phyloP scores from a whole-genome alignment of 1,140 invertebrate species.

The Musca vetustissima region DNA sequence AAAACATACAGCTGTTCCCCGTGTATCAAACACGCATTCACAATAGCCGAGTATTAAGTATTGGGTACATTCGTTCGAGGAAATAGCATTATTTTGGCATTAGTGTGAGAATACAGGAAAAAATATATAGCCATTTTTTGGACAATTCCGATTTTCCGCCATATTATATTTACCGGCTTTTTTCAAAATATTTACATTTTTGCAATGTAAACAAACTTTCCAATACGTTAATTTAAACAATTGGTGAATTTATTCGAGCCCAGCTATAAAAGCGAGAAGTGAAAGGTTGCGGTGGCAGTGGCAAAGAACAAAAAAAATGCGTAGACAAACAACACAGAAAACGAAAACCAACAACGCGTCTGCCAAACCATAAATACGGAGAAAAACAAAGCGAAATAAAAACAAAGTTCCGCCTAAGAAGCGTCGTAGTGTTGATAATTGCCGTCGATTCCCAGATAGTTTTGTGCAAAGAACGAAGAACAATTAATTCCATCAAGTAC shows the following conservation, averaged over 20 bases:
- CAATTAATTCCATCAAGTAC: too few species aligned
- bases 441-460: too few species aligned
- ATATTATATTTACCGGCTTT: conserved; percentile 50
- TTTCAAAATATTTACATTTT: conserved; percentile 55
- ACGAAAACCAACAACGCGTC: conserved; percentile 36
- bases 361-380: conserved; percentile 37
- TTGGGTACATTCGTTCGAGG: conserved; percentile 32
- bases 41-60: neutral
- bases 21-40: conserved; percentile 5
- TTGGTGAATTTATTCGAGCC: neutral
- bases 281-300: conserved; percentile 39
- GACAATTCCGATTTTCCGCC: conserved; percentile 52
- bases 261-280: conserved; percentile 28
- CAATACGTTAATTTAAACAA: conserved; percentile 3
- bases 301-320: conserved; percentile 24
- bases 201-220: conserved; percentile 30
- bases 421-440: conserved; percentile 1
- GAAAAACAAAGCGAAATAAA: conserved; percentile 33
- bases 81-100: conserved; percentile 25
- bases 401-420: conserved; percentile 7
- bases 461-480: too few species aligned
- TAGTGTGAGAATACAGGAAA: conserved; percentile 32
- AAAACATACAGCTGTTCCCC: neutral
- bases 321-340: conserved; percentile 32
- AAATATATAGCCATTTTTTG: conserved; percentile 42